Evolutionary conservation across 2,797 vertebrate species (phyloP).

Genomic region (Aeoliscus strigatus): DNA sequence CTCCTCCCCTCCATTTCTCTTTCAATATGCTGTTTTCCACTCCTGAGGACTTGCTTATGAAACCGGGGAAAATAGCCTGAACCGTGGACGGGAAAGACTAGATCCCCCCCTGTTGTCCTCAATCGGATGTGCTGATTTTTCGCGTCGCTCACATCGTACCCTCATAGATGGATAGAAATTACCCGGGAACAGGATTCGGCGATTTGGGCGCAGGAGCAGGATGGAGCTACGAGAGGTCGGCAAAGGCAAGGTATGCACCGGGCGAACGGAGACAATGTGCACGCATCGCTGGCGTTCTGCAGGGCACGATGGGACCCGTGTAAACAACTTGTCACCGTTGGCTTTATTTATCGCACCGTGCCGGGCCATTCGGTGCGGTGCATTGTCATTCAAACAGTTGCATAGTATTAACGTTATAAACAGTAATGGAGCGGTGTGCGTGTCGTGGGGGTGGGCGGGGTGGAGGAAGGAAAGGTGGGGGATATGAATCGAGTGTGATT

Average conservation of each 20-base stretch:
- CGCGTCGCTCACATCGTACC: slow-evolving; percentile 52
- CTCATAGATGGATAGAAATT: slow-evolving; percentile 82
- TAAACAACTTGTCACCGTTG: slow-evolving; percentile 62
- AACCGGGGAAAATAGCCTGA: slow-evolving; percentile 76
- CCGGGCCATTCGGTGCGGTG: slow-evolving; percentile 47
- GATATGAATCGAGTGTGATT: slow-evolving; percentile 74
- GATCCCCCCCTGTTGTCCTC: slow-evolving; percentile 47
- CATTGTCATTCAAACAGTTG: slow-evolving; percentile 68
- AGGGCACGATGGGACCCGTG: slow-evolving; percentile 51
- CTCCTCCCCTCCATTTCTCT: slow-evolving; percentile 79
- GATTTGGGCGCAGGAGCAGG: slow-evolving; percentile 83
- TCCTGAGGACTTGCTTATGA: slow-evolving; percentile 77
- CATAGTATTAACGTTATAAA: slow-evolving; percentile 70
- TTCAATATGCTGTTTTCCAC: slow-evolving; percentile 82
- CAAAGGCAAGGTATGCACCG: slow-evolving; percentile 79
- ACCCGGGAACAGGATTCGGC: slow-evolving; percentile 81
- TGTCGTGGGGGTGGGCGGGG: slow-evolving; percentile 70
- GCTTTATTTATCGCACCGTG: slow-evolving; percentile 37
- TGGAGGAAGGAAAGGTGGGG: slow-evolving; percentile 61
- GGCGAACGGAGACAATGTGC: slow-evolving; percentile 68
- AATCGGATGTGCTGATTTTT: slow-evolving; percentile 56
- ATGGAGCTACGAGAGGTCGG: slow-evolving; percentile 85
- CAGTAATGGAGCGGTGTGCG: slow-evolving; percentile 59
- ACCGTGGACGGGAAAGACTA: slow-evolving; percentile 66
- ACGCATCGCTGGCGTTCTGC: slow-evolving; percentile 52